These are phyloP conservation scores for Tetanocera ferruginea DNA, from an alignment of 2,888 invertebrate species.

Conservation along the genomic window DNA sequence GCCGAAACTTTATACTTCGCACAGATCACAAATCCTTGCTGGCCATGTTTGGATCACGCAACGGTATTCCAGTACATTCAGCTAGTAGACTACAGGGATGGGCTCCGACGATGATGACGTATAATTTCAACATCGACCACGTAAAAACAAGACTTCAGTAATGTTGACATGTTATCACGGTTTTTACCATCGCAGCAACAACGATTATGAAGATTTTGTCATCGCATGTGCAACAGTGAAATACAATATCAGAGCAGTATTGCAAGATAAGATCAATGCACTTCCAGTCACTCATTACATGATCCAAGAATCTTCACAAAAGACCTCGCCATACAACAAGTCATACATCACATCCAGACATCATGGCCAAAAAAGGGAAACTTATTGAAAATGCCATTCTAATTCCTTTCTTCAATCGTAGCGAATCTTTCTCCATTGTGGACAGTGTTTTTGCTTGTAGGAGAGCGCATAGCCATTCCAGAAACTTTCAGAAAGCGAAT, in stretches of 20 bases:
- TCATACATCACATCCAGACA: no score
- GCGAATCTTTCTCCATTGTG: no score
- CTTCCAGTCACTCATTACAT: constrained; percentile 37
- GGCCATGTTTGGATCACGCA: constrained; percentile 58
- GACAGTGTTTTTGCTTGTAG: not conserved
- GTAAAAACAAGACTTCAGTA: no score
- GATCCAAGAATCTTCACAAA: constrained; percentile 28
- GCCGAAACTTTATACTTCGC: constrained; percentile 41
- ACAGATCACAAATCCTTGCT: constrained; percentile 67
- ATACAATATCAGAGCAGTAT: constrained; percentile 29
- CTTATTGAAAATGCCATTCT: not conserved
- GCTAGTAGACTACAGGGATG: constrained; percentile 40
- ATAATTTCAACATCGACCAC: constrained; percentile 24
- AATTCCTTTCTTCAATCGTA: not conserved
- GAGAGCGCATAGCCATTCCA: not conserved
- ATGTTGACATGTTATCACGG: constrained; percentile 45
- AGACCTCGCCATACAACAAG: not conserved
- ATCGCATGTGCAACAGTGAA: constrained; percentile 43
- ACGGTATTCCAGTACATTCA: constrained; percentile 47
- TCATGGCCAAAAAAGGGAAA: constrained; percentile 29
- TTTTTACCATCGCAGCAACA: constrained; percentile 33
- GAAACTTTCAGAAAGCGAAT: not conserved
- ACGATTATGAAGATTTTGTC: constrained; percentile 41
- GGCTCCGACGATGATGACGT: no score
- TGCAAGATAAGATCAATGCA: constrained; percentile 29